These are phyloP conservation scores for Adoxophyes honmai DNA, from an alignment of 1,140 invertebrate species.

Conservation along the genomic window DNA sequence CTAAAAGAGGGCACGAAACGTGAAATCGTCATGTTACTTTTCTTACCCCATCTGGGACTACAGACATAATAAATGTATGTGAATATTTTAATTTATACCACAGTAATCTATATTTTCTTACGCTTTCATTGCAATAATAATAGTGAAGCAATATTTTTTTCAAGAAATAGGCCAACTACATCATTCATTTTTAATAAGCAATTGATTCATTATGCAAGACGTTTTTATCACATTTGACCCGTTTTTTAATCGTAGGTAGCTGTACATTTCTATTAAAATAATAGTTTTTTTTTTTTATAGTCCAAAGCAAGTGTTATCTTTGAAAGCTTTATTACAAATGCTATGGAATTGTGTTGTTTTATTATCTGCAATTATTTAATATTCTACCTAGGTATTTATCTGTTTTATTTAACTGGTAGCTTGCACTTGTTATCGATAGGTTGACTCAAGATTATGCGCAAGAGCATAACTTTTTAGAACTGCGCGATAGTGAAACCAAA, in stretches of 20 bases:
- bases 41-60: no score
- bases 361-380: neutral
- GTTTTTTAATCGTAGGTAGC: slow-evolving; percentile 2
- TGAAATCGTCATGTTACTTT: no score
- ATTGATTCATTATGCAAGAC: slow-evolving; percentile 15
- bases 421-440: no score
- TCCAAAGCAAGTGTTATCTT: slow-evolving; percentile 14
- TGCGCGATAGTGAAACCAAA: no score
- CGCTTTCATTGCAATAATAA: neutral
- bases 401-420: no score
- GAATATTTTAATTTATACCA: no score
- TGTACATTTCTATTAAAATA: slow-evolving; percentile 11
- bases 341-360: neutral
- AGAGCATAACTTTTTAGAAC: no score
- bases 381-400: no score
- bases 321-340: slow-evolving; percentile 4
- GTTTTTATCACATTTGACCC: slow-evolving; percentile 11
- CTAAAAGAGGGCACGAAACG: no score
- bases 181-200: slow-evolving; percentile 14
- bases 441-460: no score
- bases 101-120: no score
- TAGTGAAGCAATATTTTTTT: slow-evolving; percentile 5
- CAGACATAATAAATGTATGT: no score
- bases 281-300: neutral
- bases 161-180: slow-evolving; percentile 6